These are phyloP conservation scores for Dicroscelio sp. DNA, from an alignment of 2,888 invertebrate species.

Conservation along the genomic window DNA sequence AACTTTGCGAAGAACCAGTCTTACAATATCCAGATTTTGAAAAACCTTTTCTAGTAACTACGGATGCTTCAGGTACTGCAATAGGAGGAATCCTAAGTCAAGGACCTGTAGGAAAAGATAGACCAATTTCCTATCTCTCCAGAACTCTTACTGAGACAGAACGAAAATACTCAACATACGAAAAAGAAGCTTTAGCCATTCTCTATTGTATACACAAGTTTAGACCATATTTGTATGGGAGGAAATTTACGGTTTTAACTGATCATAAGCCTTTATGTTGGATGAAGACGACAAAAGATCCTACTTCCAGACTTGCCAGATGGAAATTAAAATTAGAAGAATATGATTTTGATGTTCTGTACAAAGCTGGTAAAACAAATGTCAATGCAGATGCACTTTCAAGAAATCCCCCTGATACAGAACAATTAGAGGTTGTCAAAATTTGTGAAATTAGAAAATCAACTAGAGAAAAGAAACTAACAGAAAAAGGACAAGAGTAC, in stretches of 20 bases:
- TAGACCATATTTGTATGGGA: neutral
- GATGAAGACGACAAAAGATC: neutral
- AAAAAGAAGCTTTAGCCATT: too few relatives aligned
- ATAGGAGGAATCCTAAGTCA: neutral
- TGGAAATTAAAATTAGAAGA: too few relatives aligned
- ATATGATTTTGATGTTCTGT: too few relatives aligned
- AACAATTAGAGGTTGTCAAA: too few relatives aligned
- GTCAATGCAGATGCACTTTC: too few relatives aligned
- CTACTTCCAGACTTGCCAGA: neutral
- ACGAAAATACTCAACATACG: neutral
- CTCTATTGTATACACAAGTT: neutral
- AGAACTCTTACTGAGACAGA: neutral
- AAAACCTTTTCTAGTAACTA: neutral
- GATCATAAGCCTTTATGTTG: neutral
- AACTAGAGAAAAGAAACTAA: too few relatives aligned
- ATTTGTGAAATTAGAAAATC: too few relatives aligned
- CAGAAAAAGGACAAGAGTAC: too few relatives aligned
- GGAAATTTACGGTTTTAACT: too few relatives aligned
- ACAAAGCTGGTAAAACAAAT: too few relatives aligned
- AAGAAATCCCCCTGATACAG: too few relatives aligned
- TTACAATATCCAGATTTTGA: neutral
- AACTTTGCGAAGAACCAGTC: slow-evolving; percentile 37
- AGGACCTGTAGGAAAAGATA: slow-evolving; percentile 3
- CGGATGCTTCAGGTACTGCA: neutral
- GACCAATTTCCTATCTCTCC: neutral